Evolutionary conservation across 2,113 vertebrate species (phyloP), one percentile per base, ranked within the genome.

Genomic region (Centropristis striata): DNA sequence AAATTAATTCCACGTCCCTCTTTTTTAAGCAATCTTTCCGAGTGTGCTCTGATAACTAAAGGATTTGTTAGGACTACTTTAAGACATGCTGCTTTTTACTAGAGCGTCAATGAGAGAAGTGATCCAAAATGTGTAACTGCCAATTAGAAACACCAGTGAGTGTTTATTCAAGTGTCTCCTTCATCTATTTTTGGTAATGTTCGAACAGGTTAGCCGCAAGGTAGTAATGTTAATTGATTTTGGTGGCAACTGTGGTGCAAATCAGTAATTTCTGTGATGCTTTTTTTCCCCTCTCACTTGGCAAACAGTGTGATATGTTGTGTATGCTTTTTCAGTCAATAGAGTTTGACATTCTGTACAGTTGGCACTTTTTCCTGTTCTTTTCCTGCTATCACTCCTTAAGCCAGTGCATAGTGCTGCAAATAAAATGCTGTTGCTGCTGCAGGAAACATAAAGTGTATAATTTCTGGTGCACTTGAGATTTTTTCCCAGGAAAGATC

Each of bases 111-210:
- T 21, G 53, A 10, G 44, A 59, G 10, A 3, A 8, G 13, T 39
- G 50, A 75, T 70, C 71, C 27, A 6, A 15, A 14, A 42, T 32
- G 18, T 57, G 51, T 50, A 20, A 47, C 42, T n/a, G 27, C 9
- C 16, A n/a, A 67, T 39, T 39, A 20, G 16, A 55, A 32, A 49
- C 27, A 51, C 20, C 21, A 18, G 41, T 18, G 20, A 18, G 23
- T 18, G 5, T 27, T 60, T 37, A 7, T 37, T 63, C 27, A 39
- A 47, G 51, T 41, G 20, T 42, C 18, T n/a, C n/a, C 44, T 61
- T 71, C 14, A 66, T 51, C 44, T 58, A 42, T 60, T 73, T 65
- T 42, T 41, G n/a, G 20, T 23, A 21, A 23, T 9, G 1, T 54
- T 81, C 55, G 9, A 49, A 68, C 36, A 15, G 16, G 10, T 5